Evolutionary conservation across 2,797 vertebrate genomes (phyloP), one percentile per base, ranked within the genome.

Genomic region (Acanthis flammea): DNA sequence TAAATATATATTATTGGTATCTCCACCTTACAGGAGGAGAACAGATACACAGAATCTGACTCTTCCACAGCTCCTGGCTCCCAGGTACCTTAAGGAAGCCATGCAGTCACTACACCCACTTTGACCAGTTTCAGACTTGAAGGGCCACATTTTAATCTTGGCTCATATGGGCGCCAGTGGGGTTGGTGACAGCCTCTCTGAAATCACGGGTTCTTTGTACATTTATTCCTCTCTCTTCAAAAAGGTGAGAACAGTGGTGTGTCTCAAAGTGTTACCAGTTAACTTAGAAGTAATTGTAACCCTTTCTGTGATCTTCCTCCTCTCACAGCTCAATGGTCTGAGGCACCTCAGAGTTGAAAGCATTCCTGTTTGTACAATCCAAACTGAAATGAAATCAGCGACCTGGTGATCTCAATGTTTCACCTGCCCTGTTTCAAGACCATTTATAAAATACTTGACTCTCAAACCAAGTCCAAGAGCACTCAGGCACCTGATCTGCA

Each of bases 41-140:
- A 51, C 0, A 2, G 71, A 14, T 25, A 61, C 18, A 31, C 24
- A 50, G n/a, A 57, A 39, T 50, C 30, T 58, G 27, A 48, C 35
- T 71, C 37, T 70, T 50, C 9, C 35, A 63, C 57, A 47, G 41
- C 35, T 77, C 41, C 76, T 63, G 58, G 30, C 50, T 90, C 31
- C 16, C 11, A 48, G 25, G 33, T 35, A 31, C 35, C 15, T 35
- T 47, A 21, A 61, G 14, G 19, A 19, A 74, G 10, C 14, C 12
- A 2, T 22, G 9, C 23, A 19, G 30, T n/a, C 44, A 3, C 25
- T 45, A 0, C 9, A 55, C 14, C 23, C 6, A 3, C 30, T 27
- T 30, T 2, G 7, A 71, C 42, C 45, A 21, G 19, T 55, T 91
- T 60, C 58, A 61, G 54, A 37, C 8, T 8, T 67, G 62, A 39